Percentiles rank a stretch among this genome's conserved stretches.
These are phyloP conservation scores for Mallotus villosus DNA, from an alignment of 2,797 vertebrate genomes.

Conservation along the genomic window DNA sequence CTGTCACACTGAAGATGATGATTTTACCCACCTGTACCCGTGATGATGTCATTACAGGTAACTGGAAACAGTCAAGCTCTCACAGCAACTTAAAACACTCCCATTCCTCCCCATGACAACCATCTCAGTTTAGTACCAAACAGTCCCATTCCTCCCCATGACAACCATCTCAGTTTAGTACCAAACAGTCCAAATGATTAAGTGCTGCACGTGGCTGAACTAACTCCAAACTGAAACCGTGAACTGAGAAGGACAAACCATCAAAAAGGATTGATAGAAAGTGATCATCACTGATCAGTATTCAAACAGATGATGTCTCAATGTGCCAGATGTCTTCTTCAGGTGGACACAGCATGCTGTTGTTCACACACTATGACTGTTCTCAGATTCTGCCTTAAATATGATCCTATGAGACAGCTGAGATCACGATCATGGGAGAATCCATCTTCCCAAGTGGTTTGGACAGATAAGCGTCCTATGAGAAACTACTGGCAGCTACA, in stretches of 20 bases:
- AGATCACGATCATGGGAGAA: no score
- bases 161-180: background rate
- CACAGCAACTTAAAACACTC: no score
- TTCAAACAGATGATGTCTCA: no score
- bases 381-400: no score
- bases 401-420: no score
- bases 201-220: background rate
- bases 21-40: no score
- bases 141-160: background rate
- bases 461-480: no score
- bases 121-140: background rate
- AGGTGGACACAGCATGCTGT: background rate
- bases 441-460: no score
- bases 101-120: background rate
- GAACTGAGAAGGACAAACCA: background rate
- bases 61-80: background rate
- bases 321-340: background rate
- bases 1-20: no score
- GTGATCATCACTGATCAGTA: no score
- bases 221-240: background rate
- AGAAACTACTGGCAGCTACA: no score
- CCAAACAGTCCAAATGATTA: background rate
- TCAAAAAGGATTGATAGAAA: no score
- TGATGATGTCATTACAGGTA: background rate
- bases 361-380: background rate